Evolutionary conservation across 2,113 vertebrate genomes (phyloP).

Genomic region (Octodon degus): DNA sequence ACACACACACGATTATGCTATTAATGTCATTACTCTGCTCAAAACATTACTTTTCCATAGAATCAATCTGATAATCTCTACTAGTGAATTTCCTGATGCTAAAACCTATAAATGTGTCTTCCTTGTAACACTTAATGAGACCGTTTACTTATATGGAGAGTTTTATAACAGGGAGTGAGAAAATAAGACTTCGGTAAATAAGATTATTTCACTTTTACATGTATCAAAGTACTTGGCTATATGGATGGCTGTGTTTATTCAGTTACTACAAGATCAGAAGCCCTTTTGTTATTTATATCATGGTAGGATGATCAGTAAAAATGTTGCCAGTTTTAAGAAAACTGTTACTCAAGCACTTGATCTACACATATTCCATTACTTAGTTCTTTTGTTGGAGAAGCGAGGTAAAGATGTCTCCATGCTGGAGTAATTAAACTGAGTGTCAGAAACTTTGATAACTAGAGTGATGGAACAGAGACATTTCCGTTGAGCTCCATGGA

Average conservation of each 20-base stretch:
- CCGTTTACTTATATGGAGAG: neutral
- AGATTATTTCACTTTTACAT: conserved; percentile 39
- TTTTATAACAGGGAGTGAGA: neutral
- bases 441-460: conserved; percentile 27
- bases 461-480: neutral
- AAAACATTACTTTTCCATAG: neutral
- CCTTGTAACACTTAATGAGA: neutral
- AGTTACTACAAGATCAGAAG: conserved; percentile 20
- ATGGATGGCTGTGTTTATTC: neutral
- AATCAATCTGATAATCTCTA: neutral
- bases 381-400: conserved; percentile 21
- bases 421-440: neutral
- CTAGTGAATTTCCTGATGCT: neutral
- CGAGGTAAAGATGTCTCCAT: neutral
- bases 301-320: neutral
- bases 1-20: neutral
- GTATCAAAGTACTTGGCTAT: neutral
- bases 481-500: neutral
- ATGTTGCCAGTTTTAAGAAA: neutral
- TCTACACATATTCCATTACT: neutral
- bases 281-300: conserved; percentile 42
- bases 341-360: neutral
- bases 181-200: neutral
- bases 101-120: neutral
- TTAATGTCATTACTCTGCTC: neutral